Evolutionary conservation across 2,888 invertebrate genomes (phyloP).

Genomic region (Actias luna): DNA sequence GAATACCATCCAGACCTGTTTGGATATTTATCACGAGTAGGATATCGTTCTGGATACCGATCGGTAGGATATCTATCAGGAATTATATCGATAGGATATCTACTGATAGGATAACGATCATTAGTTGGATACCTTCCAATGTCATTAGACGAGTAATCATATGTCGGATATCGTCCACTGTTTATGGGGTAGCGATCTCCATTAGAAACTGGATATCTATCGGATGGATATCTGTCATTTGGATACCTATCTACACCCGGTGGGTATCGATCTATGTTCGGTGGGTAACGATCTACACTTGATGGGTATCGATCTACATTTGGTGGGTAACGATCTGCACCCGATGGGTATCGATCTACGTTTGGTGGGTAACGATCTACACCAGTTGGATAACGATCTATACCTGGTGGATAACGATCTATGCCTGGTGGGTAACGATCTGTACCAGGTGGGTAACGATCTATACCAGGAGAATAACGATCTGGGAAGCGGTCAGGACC

Average conservation of each 20-base stretch:
- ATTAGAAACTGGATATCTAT: conserved; percentile 46
- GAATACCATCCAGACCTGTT: conserved; percentile 52
- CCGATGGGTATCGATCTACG: conserved; percentile 70
- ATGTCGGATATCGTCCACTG: conserved; percentile 43
- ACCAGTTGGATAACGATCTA: conserved; percentile 70
- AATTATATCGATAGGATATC: conserved; percentile 63
- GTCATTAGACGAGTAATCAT: conserved; percentile 47
- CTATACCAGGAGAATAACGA: conserved; percentile 70
- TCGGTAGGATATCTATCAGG: conserved; percentile 60
- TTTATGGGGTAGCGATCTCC: conserved; percentile 67
- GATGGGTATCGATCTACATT: conserved; percentile 60
- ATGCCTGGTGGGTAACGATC: conserved; percentile 58
- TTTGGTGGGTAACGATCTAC: conserved; percentile 71
- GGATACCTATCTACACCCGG: conserved; percentile 34
- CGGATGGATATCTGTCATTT: conserved; percentile 51
- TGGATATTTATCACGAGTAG: conserved; percentile 60
- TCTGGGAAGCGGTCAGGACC: conserved; percentile 62
- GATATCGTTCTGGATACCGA: conserved; percentile 65
- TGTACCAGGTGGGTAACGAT: conserved; percentile 64
- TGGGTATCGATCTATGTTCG: conserved; percentile 57
- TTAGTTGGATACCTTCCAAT: conserved; percentile 56
- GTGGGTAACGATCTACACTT: conserved; percentile 65
- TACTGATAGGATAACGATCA: conserved; percentile 68
- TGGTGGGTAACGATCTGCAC: conserved; percentile 78
- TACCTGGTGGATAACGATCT: conserved; percentile 55